Evolutionary conservation across 92 coral and sea anemone species (phyloP), one percentile per base, ranked within the genome.

Genomic region (Heliopora coerulea): DNA sequence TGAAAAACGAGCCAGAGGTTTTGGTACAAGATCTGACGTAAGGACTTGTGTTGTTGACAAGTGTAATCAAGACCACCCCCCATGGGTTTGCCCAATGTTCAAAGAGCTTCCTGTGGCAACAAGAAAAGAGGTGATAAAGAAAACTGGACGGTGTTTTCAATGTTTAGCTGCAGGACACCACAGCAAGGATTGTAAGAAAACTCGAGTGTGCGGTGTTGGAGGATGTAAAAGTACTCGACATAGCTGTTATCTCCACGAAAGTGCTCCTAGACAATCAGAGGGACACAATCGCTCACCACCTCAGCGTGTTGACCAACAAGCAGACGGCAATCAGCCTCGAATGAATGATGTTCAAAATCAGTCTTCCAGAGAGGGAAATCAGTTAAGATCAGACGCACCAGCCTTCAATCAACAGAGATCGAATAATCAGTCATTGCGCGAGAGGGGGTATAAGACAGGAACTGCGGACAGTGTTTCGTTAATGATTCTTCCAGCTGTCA

Each of bases 191-290:
- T 21, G 77, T 10, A 59, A 23, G 31, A 59, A 32, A 27, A 24
- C 65, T 17, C 77, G 64, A 54, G 52, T 50, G 8, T 74, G 86
- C 28, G 82, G 82, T 6, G 54, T 83, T 6, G 50, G 39, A 50
- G 70, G 76, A 12, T 75, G 86, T 59, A 15, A 27, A 46, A 82
- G 86, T 72, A 24, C 33, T 23, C 24, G 49, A 5, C 68, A 82
- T 50, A 75, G 80, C 48, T 15, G 86, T 48, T 85, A 85, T 68
- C 3, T 14, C 26, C 14, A n/a, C n/a, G n/a, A n/a, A n/a, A n/a
- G n/a, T n/a, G n/a, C n/a, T n/a, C n/a, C n/a, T n/a, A n/a, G n/a
- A n/a, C n/a, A n/a, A n/a, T n/a, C n/a, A n/a, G n/a, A n/a, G n/a
- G n/a, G n/a, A n/a, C n/a, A n/a, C n/a, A n/a, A n/a, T n/a, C n/a